Conservation (phyloP, 64 coral and sea anemone genomes). For the Porites lutea region DNA sequence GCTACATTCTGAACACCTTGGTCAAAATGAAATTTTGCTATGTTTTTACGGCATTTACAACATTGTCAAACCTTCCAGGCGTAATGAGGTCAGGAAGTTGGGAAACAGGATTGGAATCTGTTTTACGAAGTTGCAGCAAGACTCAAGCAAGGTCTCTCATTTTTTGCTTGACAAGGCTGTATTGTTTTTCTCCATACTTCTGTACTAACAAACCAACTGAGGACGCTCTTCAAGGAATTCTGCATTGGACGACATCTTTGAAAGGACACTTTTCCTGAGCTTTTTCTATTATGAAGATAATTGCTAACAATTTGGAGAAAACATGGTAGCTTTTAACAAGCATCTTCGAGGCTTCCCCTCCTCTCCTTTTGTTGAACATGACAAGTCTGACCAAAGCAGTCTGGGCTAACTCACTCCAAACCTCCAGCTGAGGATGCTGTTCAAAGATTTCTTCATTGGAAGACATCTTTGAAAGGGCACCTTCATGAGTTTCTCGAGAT, state of each 20-base stretch:
- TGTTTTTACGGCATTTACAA: background rate
- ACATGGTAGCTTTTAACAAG: background rate
- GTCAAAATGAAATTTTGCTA: slow-evolving; percentile 36
- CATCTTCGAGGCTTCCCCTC: slow-evolving; percentile 63
- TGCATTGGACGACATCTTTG: no score
- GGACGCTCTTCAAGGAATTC: no score
- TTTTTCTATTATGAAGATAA: no score
- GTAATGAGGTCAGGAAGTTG: slow-evolving; percentile 19
- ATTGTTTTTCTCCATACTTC: background rate
- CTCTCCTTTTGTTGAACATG: slow-evolving; percentile 63
- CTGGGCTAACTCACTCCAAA: slow-evolving; percentile 44
- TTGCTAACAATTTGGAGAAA: no score
- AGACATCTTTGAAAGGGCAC: slow-evolving; percentile 33
- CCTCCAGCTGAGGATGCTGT: slow-evolving; percentile 12
- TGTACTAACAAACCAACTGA: background rate
- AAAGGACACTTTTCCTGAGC: no score
- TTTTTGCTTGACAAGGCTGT: no score
- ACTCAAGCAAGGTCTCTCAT: no score
- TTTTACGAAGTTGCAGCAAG: no score
- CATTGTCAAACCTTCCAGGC: no score
- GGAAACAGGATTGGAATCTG: no score
- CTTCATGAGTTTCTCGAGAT: slow-evolving; percentile 43
- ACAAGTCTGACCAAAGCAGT: slow-evolving; percentile 58
- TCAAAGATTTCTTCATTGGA: background rate
- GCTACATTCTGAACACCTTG: slow-evolving; percentile 20